Evolutionary conservation across 2,797 vertebrate genomes (phyloP), one percentile per base, ranked within the genome.

Genomic region (Tadarida brasiliensis): DNA sequence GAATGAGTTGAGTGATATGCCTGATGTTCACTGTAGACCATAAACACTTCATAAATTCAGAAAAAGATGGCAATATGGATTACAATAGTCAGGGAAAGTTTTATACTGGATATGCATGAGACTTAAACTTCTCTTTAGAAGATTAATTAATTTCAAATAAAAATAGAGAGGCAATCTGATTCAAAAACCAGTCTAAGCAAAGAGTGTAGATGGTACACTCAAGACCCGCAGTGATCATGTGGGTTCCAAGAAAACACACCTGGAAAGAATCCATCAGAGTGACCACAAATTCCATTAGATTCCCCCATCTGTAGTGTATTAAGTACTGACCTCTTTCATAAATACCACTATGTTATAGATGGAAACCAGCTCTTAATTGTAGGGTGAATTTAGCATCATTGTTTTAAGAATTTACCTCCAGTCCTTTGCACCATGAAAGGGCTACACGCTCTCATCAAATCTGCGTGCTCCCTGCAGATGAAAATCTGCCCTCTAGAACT

Each of bases 21-120:
- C 61, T 80, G 67, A 77, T 56, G n/a, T 67, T 87, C 28, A 51
- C 35, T 73, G 91, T 70, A 80, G 30, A 57, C 28, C 28, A 90
- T 30, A 67, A 88, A 54, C 28, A 93, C 56, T 57, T 78, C 24
- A n/a, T 54, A 87, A 84, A 77, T 87, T 90, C 57, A 95, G 84
- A 35, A 91, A 90, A 90, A 92, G 49, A 59, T 74, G 54, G 7
- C 22, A 33, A 49, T 54, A 33, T 78, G 65, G 30, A 74, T 30
- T 35, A 65, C 1, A 49, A 33, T 35, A 65, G n/a, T 82, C 20
- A 73, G 16, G 16, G 39, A 61, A 93, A 87, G 14, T 78, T 94
- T 92, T 61, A 68, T 39, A 28, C 4, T n/a, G 28, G 7, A 9
- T 84, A 47, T 67, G 7, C 11, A 7, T 11, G 10, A 68, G 33